These are phyloP conservation scores for Turritopsis rubra DNA, from an alignment of 30 jellyfish, hydroid and myxozoan genomes.

Conservation along the genomic window DNA sequence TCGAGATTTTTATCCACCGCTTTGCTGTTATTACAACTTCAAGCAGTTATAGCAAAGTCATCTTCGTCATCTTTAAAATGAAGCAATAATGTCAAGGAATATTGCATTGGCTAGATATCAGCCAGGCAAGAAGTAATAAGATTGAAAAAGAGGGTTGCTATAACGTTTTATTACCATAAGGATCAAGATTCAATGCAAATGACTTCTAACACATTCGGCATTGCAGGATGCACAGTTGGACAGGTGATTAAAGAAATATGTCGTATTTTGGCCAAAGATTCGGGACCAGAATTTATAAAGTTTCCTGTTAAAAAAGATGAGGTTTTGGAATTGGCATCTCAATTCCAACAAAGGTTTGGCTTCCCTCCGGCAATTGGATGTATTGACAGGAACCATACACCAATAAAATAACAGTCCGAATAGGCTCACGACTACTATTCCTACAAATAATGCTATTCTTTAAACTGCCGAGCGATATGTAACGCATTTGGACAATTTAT, in stretches of 20 bases:
- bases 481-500: no score
- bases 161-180: neutral
- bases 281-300: no score
- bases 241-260: no score
- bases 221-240: neutral
- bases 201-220: neutral
- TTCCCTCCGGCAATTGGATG: slow-evolving; percentile 43
- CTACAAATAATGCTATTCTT: slow-evolving; percentile 12
- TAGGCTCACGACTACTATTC: neutral
- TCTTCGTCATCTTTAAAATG: neutral
- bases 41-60: neutral
- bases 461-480: slow-evolving; percentile 24
- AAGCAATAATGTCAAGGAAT: no score
- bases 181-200: neutral
- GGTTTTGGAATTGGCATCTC: neutral
- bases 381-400: slow-evolving; percentile 39
- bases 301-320: neutral
- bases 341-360: slow-evolving; percentile 13
- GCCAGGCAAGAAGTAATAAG: neutral
- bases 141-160: neutral
- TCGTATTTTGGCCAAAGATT: neutral
- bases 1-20: neutral
- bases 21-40: no score
- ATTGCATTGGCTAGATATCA: no score
- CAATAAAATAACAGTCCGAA: slow-evolving; percentile 25